Evolutionary conservation across 1,140 invertebrate species (phyloP), one percentile per base, ranked within the genome.

Genomic region (Phenacoccus solenopsis): DNA sequence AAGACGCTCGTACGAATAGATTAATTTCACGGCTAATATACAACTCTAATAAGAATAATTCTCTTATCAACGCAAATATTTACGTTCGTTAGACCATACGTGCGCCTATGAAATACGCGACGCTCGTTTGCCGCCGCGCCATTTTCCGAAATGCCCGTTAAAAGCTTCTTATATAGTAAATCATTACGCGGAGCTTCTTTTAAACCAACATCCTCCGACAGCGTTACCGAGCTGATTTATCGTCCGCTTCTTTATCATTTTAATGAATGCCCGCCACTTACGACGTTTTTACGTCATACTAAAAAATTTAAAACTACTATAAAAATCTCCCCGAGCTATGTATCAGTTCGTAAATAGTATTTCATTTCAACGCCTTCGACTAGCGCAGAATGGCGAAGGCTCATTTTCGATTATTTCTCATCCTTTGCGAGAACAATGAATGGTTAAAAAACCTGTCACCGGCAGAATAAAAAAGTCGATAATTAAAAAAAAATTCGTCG

Each of bases 1-100:
- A 64, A 64, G 25, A 64, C 25, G 59, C 59, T 64, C 59, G 25
- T 64, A 64, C 59, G 59, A 64, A 64, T 64, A 64, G 59, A 64
- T 64, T 64, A 64, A 64, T 64, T 64, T 64, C 59, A 64, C 59
- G 59, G 59, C 59, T 64, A 64, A 64, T 64, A 64, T 64, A 64
- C 59, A 27, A 64, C 59, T 24, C 25, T 64, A 64, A 64, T 64
- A 64, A 64, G 59, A 64, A 64, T 64, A 64, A 64, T 64, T 24
- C 59, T 64, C 59, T 64, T 64, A 64, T 64, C 59, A 64, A 64
- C 10, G 25, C 59, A 64, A 64, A 64, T 64, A 64, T 64, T 64
- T 64, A 64, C 59, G 38, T n/a, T n/a, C n/a, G n/a, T n/a, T n/a
- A n/a, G n/a, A n/a, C n/a, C n/a, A n/a, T n/a, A n/a, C n/a, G n/a